Base-by-base conservation (phyloP, 2,888 invertebrate species). In the Oeneis ivallda region DNA sequence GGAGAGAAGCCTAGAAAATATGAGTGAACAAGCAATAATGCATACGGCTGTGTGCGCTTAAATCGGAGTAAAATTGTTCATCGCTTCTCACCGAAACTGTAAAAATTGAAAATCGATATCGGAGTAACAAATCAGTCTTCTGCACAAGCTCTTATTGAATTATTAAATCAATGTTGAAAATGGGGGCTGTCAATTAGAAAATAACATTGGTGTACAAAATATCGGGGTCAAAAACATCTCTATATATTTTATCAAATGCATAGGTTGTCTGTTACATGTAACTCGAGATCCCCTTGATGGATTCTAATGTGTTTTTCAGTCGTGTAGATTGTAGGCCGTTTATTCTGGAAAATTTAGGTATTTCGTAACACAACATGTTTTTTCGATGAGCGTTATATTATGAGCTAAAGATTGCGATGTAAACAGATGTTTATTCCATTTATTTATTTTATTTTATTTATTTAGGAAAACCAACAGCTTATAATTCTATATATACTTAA, bases 241-340 rank as follows among this genome's bases (percentile, higher is more conserved):
- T 50, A 50, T 13, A 50, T 26, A 26, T 26, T 26, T 50, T 32
- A 52, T 52, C 32, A 32, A 52, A n/a, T 52, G 50, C 32, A 50
- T 50, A 26, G 50, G 26, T 3, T 13, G 50, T 50, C 26, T 26
- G 50, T 50, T n/a, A n/a, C n/a, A 9, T 17, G 54, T 54, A 54
- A 54, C 37, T 54, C 37, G 54, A 54, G n/a, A 54, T 54, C 17
- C 15, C 37, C 37, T 37, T 54, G 54, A 54, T 54, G 54, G 54
- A 54, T 39, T 37, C 54, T 54, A 37, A 54, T 39, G 54, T 54
- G 54, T 54, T 39, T 53, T 54, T 37, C 54, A 37, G 39, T 15
- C 37, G 32, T 13, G 53, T 53, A 39, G 15, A 17, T 4, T 13
- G 53, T 53, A 39, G 15, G 37, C 9, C 37, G 37, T 39, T 54